A percentile compares a stretch with the other conserved stretches of the same genome.
Conservation (phyloP, 2,113 vertebrate species). For the Mesoclemmys tuberculata region DNA sequence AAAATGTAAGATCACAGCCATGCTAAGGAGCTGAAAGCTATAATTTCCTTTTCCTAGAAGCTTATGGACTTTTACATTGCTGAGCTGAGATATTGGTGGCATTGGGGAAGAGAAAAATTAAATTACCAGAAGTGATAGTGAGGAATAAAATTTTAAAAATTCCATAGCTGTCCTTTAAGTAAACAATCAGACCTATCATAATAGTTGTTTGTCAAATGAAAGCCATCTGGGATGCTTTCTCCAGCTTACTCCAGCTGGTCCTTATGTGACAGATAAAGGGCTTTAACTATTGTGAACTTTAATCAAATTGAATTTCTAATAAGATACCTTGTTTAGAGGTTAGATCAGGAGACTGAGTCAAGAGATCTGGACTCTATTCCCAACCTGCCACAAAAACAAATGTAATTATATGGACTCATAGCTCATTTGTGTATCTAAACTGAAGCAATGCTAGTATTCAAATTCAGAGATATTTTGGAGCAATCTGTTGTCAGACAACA, state of each 20-base stretch:
- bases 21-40: not conserved
- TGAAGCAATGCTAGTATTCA: not conserved
- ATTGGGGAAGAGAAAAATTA: not conserved
- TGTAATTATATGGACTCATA: not conserved
- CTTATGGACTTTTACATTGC: not conserved
- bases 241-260: not conserved
- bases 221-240: not conserved
- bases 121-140: not conserved
- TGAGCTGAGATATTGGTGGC: not conserved
- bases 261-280: not conserved
- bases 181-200: not conserved
- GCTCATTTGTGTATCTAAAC: not conserved
- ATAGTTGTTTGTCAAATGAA: not conserved
- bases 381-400: not conserved
- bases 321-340: not conserved
- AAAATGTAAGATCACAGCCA: not conserved
- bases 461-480: not conserved
- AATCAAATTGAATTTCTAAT: not conserved
- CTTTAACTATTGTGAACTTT: not conserved
- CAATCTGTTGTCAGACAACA: not conserved
- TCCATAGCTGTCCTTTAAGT: not conserved
- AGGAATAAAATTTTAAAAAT: not conserved
- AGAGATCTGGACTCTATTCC: not conserved
- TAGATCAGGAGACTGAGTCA: not conserved
- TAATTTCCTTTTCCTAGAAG: not conserved